Evolutionary conservation across 2,113 vertebrate genomes (phyloP).

Genomic region (Labeo rohita): DNA sequence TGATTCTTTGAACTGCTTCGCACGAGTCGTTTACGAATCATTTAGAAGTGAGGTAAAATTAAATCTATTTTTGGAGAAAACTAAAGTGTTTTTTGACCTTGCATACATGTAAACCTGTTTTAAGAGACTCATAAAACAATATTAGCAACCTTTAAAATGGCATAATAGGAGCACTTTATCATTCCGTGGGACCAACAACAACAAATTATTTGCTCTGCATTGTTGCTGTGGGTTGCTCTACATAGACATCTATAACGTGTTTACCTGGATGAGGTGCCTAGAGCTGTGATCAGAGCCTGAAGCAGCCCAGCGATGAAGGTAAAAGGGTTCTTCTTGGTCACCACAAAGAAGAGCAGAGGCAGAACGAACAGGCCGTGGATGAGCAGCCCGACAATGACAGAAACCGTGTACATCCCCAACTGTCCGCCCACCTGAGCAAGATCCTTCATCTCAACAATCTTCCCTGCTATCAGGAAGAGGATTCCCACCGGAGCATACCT

Average conservation of each 20-base stretch:
- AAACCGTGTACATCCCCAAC: slow-evolving; percentile 93
- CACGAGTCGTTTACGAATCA: no score
- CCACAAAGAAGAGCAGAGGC: slow-evolving; percentile 90
- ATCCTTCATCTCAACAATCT: slow-evolving; percentile 97
- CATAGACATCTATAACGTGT: not conserved
- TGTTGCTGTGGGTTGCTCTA: not conserved
- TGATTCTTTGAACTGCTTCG: no score
- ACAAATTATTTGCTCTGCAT: not conserved
- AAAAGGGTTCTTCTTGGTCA: slow-evolving; percentile 91
- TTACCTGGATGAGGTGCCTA: slow-evolving; percentile 95
- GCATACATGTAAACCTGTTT: no score
- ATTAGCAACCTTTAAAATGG: no score
- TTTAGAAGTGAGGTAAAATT: no score
- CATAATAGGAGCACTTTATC: no score
- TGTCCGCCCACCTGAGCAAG: slow-evolving; percentile 89
- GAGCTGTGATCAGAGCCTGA: slow-evolving; percentile 92
- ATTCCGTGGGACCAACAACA: not conserved
- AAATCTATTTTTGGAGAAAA: no score
- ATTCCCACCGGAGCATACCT: slow-evolving; percentile 98
- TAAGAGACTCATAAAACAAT: no score
- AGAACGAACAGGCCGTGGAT: slow-evolving; percentile 89
- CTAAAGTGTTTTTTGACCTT: no score
- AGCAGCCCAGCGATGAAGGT: slow-evolving; percentile 88
- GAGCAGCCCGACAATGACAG: slow-evolving; percentile 90
- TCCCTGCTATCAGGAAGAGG: slow-evolving; percentile 94